These are phyloP conservation scores for Leptocoma aspasia DNA, from an alignment of 2,113 vertebrate species.

Conservation along the genomic window DNA sequence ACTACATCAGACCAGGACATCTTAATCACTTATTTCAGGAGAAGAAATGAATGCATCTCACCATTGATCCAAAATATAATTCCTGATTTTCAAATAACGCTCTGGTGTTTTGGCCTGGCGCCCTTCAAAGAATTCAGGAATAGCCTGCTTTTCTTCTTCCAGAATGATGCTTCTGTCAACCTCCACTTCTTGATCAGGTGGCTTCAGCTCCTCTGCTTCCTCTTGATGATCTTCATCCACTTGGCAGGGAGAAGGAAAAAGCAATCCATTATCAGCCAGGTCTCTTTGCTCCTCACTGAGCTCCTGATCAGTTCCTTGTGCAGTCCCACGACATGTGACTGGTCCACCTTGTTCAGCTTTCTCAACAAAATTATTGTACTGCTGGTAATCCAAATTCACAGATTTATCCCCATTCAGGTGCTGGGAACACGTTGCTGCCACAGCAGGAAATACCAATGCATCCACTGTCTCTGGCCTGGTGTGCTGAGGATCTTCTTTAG, in stretches of 20 bases:
- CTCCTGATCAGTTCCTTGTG: neutral
- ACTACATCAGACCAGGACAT: neutral
- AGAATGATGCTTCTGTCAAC: constrained; percentile 82
- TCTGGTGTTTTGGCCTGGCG: constrained; percentile 95
- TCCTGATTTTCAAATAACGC: constrained; percentile 95
- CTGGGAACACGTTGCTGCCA: constrained; percentile 8
- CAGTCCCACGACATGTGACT: neutral
- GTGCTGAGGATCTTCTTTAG: neutral
- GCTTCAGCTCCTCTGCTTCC: constrained; percentile 85
- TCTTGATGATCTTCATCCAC: constrained; percentile 69
- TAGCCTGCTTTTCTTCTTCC: constrained; percentile 96
- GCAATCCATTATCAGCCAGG: neutral
- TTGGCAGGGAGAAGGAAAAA: constrained; percentile 59
- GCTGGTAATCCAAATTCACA: neutral
- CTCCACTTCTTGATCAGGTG: constrained; percentile 88
- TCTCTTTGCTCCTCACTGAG: constrained; percentile 33
- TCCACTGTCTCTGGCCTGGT: neutral
- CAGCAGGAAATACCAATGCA: constrained; percentile 7
- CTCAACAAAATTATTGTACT: neutral
- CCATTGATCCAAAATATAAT: constrained; percentile 98
- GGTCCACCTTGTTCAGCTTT: neutral
- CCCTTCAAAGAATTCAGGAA: constrained; percentile 97
- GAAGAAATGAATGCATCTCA: constrained; percentile 53
- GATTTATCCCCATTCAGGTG: constrained; percentile 1
- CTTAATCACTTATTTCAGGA: neutral